Conservation (phyloP, 2,888 invertebrate genomes). For the Dinocampus coccinellae region DNA sequence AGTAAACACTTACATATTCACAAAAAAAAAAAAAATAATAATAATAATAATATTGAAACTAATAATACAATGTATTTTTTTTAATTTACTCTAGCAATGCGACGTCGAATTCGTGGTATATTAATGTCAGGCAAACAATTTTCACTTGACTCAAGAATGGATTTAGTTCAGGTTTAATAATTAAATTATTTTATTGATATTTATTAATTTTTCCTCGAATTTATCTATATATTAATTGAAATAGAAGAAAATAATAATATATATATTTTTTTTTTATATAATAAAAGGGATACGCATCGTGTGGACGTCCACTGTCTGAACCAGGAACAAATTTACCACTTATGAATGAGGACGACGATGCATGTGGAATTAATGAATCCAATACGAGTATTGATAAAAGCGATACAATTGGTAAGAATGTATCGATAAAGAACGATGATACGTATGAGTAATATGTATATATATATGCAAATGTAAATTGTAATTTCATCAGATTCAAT, state of each 20-base stretch:
- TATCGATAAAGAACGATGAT: slow-evolving; percentile 17
- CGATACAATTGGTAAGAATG: slow-evolving; percentile 53
- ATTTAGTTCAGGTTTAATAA: slow-evolving; percentile 79
- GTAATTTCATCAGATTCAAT: slow-evolving; percentile 1
- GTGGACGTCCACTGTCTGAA: slow-evolving; percentile 57
- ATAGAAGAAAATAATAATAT: too few relatives aligned
- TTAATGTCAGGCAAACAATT: slow-evolving; percentile 92
- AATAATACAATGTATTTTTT: too few relatives aligned
- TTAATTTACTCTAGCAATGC: slow-evolving; percentile 75
- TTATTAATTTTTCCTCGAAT: too few relatives aligned
- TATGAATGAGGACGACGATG: slow-evolving; percentile 72
- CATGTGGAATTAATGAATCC: slow-evolving; percentile 53
- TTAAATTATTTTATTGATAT: too few relatives aligned
- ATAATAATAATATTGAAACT: neutral
- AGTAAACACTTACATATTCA: neutral
- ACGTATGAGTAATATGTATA: slow-evolving; percentile 17
- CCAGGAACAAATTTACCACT: slow-evolving; percentile 70
- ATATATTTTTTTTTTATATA: neutral
- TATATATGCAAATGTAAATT: neutral
- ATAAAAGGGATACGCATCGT: slow-evolving; percentile 62
- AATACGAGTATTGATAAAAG: slow-evolving; percentile 54
- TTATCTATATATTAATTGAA: too few relatives aligned
- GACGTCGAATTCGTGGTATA: slow-evolving; percentile 87
- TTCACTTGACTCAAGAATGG: slow-evolving; percentile 91
- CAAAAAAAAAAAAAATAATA: slow-evolving; percentile 1